Conservation (phyloP, 2,113 vertebrate species). For the Laticauda colubrina region DNA sequence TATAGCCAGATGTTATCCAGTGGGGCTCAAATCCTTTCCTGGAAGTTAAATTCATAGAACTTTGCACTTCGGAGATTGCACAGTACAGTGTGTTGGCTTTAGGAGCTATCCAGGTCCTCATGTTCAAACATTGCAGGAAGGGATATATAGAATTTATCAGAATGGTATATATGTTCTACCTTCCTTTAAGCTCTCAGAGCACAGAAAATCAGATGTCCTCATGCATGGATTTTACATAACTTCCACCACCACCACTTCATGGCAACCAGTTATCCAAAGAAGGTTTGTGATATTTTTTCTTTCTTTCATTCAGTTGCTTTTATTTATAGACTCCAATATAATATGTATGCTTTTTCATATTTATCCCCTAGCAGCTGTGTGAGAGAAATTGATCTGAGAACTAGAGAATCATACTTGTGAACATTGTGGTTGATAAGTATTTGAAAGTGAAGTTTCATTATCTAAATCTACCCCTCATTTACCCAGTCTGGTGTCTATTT, state of each 20-base stretch:
- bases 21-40: background rate
- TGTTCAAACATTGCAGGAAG: background rate
- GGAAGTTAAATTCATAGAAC: background rate
- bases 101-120: background rate
- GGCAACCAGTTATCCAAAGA: background rate
- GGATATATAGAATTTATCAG: background rate
- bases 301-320: background rate
- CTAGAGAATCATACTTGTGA: background rate
- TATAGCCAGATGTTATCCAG: background rate
- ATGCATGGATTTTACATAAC: background rate
- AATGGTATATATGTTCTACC: background rate
- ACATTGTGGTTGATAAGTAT: background rate
- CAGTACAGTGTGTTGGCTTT: background rate
- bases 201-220: background rate
- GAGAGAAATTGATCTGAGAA: background rate
- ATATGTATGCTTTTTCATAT: background rate
- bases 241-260: background rate
- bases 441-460: background rate
- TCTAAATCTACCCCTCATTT: background rate
- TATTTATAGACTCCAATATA: background rate
- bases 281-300: background rate
- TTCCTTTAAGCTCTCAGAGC: background rate
- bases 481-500: background rate
- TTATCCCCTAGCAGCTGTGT: background rate
- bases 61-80: background rate